Conservation (phyloP, 2,888 invertebrate species). For the Andrena camellia region DNA sequence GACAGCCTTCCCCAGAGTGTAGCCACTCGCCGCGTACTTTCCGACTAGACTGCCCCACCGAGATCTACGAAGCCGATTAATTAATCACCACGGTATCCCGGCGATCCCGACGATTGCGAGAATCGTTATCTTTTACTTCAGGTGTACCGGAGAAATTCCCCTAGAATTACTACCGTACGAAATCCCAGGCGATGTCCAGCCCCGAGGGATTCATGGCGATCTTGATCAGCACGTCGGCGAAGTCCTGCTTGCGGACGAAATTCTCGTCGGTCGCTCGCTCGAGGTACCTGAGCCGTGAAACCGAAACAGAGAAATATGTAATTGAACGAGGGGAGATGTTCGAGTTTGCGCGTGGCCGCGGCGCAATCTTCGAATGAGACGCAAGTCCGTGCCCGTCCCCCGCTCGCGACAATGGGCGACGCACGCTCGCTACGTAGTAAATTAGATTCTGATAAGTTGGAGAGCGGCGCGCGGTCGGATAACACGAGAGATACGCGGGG, state of each 20-base stretch:
- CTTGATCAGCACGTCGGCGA: slow-evolving; percentile 62
- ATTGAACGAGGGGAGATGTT: background rate
- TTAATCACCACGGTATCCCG: background rate
- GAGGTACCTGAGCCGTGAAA: slow-evolving; percentile 55
- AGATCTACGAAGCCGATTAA: slow-evolving; percentile 13
- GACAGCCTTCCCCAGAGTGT: slow-evolving; percentile 23
- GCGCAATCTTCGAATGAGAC: background rate
- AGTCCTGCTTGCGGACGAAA: slow-evolving; percentile 69
- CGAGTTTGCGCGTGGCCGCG: background rate
- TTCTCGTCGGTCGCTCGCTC: slow-evolving; percentile 60
- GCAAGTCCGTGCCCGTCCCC: background rate
- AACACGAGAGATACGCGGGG: background rate
- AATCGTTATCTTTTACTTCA: background rate
- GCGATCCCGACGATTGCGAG: background rate
- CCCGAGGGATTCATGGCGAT: slow-evolving; percentile 67
- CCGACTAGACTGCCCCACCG: slow-evolving; percentile 12
- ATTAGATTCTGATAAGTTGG: slow-evolving; percentile 33
- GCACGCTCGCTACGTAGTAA: slow-evolving; percentile 14
- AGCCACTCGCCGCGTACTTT: slow-evolving; percentile 32
- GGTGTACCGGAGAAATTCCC: background rate
- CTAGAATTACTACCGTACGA: slow-evolving; percentile 57
- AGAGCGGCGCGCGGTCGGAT: slow-evolving; percentile 33
- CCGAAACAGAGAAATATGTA: background rate
- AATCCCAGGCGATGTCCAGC: slow-evolving; percentile 67
- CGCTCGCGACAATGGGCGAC: background rate